A percentile compares a stretch with the other conserved stretches of the same genome.
Conservation (phyloP, 2,113 vertebrate species). For the Alectura lathami region DNA sequence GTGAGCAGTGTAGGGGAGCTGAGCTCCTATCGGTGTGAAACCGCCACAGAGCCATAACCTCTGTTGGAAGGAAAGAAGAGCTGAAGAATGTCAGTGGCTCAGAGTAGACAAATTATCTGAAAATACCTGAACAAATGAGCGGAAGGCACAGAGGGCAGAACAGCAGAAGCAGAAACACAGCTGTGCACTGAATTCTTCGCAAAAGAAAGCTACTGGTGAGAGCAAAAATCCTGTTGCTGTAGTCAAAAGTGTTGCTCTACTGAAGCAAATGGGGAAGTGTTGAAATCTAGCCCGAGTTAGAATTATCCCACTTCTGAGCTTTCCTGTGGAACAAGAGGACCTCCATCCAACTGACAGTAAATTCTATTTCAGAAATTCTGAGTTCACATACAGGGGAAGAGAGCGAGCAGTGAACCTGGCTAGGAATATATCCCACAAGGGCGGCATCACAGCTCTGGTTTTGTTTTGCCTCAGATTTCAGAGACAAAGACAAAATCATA, state of each 20-base stretch:
- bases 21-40: neutral
- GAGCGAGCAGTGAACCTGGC: neutral
- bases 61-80: neutral
- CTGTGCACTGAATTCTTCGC: slow-evolving; percentile 19
- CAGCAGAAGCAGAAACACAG: slow-evolving; percentile 36
- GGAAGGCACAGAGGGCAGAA: neutral
- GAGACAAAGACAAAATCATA: neutral
- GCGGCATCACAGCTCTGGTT: neutral
- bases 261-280: neutral
- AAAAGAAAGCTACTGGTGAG: neutral
- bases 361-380: neutral
- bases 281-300: neutral
- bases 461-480: slow-evolving; percentile 14
- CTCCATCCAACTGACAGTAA: neutral
- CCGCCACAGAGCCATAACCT: neutral
- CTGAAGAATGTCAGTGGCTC: neutral
- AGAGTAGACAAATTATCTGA: slow-evolving; percentile 8
- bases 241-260: neutral
- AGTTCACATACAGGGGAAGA: neutral
- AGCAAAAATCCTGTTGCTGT: neutral
- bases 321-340: neutral
- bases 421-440: neutral
- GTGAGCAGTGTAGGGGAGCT: neutral
- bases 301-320: neutral
- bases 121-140: neutral